Conservation (phyloP, 1,140 invertebrate genomes). For the Oncopeltus fasciatus region DNA sequence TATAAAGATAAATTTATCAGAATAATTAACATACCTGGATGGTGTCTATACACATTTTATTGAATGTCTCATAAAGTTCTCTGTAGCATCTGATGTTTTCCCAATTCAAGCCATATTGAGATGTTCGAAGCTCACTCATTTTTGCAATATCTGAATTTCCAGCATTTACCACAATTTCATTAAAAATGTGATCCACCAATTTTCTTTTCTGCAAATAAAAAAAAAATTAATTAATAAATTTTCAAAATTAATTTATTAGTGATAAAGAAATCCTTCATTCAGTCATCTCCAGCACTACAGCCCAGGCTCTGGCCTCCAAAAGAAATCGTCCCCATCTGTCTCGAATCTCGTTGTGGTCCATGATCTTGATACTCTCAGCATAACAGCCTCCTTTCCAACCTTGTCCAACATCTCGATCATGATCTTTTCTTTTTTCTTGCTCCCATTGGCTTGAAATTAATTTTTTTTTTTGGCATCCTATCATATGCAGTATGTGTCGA, state of each 20-base stretch:
- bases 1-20: too few species aligned
- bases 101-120: neutral
- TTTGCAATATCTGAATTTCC: neutral
- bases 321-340: neutral
- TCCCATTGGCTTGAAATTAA: too few species aligned
- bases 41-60: constrained; percentile 7
- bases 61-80: constrained; percentile 2
- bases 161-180: neutral
- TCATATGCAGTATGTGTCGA: too few species aligned
- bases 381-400: too few species aligned
- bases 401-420: too few species aligned
- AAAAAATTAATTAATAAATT: neutral
- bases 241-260: neutral
- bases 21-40: neutral
- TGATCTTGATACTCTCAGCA: too few species aligned
- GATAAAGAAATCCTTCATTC: neutral
- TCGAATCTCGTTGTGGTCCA: neutral
- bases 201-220: neutral
- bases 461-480: too few species aligned
- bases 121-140: neutral
- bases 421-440: too few species aligned
- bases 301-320: neutral
- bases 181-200: neutral
- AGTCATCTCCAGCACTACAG: neutral
- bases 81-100: constrained; percentile 15